Percentiles rank a stretch among this genome's conserved stretches.
These are phyloP conservation scores for Danio tinwini DNA, from an alignment of 2,797 vertebrate species.

Conservation along the genomic window DNA sequence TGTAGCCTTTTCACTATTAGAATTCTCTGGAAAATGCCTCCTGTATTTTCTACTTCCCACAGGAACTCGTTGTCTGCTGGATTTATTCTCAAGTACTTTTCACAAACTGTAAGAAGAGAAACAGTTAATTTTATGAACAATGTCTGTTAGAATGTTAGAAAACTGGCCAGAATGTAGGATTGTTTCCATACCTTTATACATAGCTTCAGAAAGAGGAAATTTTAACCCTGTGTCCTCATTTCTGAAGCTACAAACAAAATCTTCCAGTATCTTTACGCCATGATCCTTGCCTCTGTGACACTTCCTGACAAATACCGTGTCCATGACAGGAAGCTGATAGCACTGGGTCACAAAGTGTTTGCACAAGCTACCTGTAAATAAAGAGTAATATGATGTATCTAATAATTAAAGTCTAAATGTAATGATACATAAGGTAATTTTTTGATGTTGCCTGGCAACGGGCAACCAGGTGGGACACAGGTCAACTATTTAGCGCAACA, in stretches of 20 bases:
- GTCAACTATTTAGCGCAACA: too few species aligned
- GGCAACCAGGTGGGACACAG: too few species aligned
- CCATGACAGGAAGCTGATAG: slow-evolving; percentile 86
- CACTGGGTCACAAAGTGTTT: slow-evolving; percentile 61
- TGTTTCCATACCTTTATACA: slow-evolving; percentile 81
- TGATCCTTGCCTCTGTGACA: slow-evolving; percentile 75
- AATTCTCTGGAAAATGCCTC: slow-evolving; percentile 79
- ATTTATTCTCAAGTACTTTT: slow-evolving; percentile 82
- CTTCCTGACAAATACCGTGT: slow-evolving; percentile 89
- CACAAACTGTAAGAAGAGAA: slow-evolving; percentile 79
- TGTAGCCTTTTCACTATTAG: slow-evolving; percentile 74
- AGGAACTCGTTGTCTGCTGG: slow-evolving; percentile 80
- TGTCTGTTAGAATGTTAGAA: background rate
- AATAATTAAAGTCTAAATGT: background rate
- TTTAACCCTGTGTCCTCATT: slow-evolving; percentile 81
- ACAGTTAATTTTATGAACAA: background rate
- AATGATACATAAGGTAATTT: background rate
- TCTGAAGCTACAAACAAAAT: slow-evolving; percentile 85
- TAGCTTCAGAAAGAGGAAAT: slow-evolving; percentile 81
- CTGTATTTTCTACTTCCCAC: slow-evolving; percentile 85
- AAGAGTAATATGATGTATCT: slow-evolving; percentile 33
- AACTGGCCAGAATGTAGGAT: background rate
- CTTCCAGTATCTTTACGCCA: slow-evolving; percentile 85
- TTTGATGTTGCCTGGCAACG: too few species aligned
- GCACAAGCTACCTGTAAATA: slow-evolving; percentile 76